Evolutionary conservation across 37 sponge, comb jelly and placozoan genomes (phyloP), one percentile per base, ranked within the genome.

Genomic region (Beroe forskalii): DNA sequence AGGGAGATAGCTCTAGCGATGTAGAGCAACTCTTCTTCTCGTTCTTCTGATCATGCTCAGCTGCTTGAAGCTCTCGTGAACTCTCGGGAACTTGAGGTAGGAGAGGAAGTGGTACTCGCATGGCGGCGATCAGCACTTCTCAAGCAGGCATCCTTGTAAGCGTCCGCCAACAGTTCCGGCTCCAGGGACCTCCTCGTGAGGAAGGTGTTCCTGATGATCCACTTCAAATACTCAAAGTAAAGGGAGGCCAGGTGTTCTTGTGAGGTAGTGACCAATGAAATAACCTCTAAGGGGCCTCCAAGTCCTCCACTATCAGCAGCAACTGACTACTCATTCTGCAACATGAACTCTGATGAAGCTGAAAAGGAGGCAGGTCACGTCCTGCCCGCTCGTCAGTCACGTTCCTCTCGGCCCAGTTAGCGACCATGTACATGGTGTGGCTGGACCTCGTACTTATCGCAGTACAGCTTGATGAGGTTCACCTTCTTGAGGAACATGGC

Each of bases 1-100:
- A 80, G 44, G 86, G 42, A 1, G 86, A 42, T 19, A 48, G 48
- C 40, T 30, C 2, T 23, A 48, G 48, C 1, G 42, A 42, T 19
- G 12, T 80, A 48, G n/a, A 80, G 55, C 86, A 80, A 43, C 14
- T 80, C 31, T 80, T 80, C 86, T 80, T 80, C 37, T 80, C 86
- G 0, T 44, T 80, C 40, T 80, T 38, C 86, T 41, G 55, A 41
- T 80, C 48, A 80, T 41, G 42, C 40, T 80, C 40, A 38, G 37
- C 27, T 41, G 55, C 4, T 41, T 41, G 86, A 38, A 80, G 1
- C 6, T 44, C 4, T 80, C 86, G 22, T 0, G 40, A 25, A 48
- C 14, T n/a, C n/a, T n/a, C 44, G 40, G 48, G 30, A 80, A 80
- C 55, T 41, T 44, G 55, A 80, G 86, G 86, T 80, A 80, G 55